Base-by-base conservation (phyloP, 1,140 invertebrate species). In the Homalodisca vitripennis region DNA sequence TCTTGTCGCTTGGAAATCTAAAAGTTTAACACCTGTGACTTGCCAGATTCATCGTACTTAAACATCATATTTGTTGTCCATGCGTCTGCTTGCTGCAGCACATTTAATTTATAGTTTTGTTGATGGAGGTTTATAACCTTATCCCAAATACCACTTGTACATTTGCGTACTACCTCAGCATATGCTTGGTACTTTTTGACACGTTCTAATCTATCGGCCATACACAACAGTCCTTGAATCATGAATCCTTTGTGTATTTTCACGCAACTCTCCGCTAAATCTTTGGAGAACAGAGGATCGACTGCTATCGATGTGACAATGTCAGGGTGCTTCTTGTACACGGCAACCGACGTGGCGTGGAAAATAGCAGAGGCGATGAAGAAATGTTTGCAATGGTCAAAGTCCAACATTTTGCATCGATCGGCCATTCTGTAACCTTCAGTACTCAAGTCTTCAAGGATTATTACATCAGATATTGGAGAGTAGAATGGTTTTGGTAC, bases 1-100 rank as follows among this genome's bases (percentile, higher is more conserved):
- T 20, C n/a, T 32, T 24, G 24, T 27, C 22, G 20, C 3, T 24
- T 65, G 62, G 29, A 65, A 65, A n/a, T 65, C 62, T 1, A 65
- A 3, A 3, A 65, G 1, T 26, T 65, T 65, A n/a, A 30, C 24
- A 29, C 29, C 24, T 1, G 14, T 14, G 3, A 60, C 55, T 3
- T 6, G 22, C 26, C 55, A 17, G n/a, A 6, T 3, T 60, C 26
- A 27, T 60, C 62, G 24, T 75, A 73, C 12, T 63, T 65, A 53
- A 79, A 77, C 71, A 79, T 71, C 0, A 78, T 70, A 46, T 79
- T 79, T 22, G 75, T 77, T 1, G 74, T 68, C 77, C 77, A 78
- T 62, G 74, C 75, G 65, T 79, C 78, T 0, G 78, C 78, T 27
- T 79, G 78, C 64, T 78, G 78, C 0, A 78, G 27, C 0, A 78